Conservation (phyloP, 2,113 vertebrate genomes). For the Amphilophus citrinellus region DNA sequence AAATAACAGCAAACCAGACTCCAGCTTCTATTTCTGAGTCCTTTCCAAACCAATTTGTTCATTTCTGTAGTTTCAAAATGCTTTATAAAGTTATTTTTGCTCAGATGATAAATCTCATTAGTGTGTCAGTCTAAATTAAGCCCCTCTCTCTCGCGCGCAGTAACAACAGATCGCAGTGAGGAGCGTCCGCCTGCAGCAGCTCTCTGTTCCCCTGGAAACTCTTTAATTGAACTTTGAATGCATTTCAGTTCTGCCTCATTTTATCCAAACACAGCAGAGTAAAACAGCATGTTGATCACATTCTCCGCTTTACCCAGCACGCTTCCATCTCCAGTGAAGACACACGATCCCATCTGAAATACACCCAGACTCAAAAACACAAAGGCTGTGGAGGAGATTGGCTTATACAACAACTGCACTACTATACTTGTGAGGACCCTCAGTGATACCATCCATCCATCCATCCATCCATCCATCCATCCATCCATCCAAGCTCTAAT, state of each 20-base stretch:
- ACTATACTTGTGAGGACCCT: not conserved
- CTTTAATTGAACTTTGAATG: slow-evolving; percentile 11
- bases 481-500: not conserved
- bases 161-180: slow-evolving; percentile 1
- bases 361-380: not conserved
- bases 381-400: not conserved
- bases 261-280: not conserved
- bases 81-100: not conserved
- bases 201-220: not conserved
- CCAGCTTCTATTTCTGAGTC: not conserved
- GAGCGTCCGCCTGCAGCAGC: not conserved
- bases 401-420: not conserved
- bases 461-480: too few species aligned
- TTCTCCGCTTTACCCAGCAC: not conserved
- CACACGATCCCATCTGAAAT: not conserved
- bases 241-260: slow-evolving; percentile 2
- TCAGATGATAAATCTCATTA: slow-evolving; percentile 10
- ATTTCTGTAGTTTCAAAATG: not conserved
- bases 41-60: not conserved
- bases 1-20: not conserved
- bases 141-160: not conserved
- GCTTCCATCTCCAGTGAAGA: not conserved
- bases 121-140: not conserved
- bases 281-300: not conserved
- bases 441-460: not conserved